phyloP scores from a whole-genome alignment of 53 echinoderm and acorn worm species.

The Luidia sarsii region DNA sequence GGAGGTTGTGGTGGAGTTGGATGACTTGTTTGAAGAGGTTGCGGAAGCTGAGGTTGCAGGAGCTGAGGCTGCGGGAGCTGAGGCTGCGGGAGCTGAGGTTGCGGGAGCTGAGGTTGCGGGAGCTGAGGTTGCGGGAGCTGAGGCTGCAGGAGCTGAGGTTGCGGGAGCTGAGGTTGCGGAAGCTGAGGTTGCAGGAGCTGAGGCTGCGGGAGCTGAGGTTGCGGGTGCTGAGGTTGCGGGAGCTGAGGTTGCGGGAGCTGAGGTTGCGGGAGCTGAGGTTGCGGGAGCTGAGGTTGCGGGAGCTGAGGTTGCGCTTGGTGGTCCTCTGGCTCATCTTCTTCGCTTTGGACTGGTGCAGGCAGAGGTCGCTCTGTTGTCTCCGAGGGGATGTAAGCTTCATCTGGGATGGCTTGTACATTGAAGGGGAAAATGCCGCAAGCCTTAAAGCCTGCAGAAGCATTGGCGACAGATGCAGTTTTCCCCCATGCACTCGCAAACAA shows the following conservation, averaged over 20 bases:
- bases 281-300: too few species aligned
- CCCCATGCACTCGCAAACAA: constrained; percentile 32
- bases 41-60: too few species aligned
- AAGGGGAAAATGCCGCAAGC: constrained; percentile 59
- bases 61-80: too few species aligned
- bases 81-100: too few species aligned
- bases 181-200: too few species aligned
- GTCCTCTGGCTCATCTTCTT: background rate
- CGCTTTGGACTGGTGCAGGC: background rate
- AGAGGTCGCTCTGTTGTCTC: constrained; percentile 5
- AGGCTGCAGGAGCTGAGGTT: too few species aligned
- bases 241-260: too few species aligned
- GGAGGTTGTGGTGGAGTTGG: background rate
- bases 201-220: too few species aligned
- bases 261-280: too few species aligned
- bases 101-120: too few species aligned
- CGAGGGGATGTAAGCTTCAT: constrained; percentile 42
- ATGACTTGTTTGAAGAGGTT: background rate
- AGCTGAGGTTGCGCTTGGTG: background rate
- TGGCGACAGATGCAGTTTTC: constrained; percentile 17
- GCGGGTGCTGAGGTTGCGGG: background rate
- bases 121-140: too few species aligned
- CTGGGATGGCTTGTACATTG: constrained; percentile 51
- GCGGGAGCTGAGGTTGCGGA: too few species aligned
- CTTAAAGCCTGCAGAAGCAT: constrained; percentile 43